Percentiles rank a stretch among this genome's conserved stretches.
Conservation (phyloP, 2,888 invertebrate genomes). For the Volucella bombylans region DNA sequence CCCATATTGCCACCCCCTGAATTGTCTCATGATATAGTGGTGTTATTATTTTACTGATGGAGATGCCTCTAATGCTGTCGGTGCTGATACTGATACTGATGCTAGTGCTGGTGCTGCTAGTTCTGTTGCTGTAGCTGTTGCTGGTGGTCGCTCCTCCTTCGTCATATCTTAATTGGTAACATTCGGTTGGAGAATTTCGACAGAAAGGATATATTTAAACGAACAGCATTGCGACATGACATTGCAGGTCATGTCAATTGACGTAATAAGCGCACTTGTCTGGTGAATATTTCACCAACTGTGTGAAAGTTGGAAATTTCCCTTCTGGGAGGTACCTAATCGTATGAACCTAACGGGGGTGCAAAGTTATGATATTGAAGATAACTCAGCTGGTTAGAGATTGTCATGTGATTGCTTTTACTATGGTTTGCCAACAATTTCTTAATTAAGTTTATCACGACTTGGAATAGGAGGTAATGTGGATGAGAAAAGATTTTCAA, state of each 20-base stretch:
- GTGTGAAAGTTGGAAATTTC: conserved; percentile 5
- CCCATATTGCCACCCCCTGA: conserved; percentile 44
- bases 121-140: conserved; percentile 13
- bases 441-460: too few species aligned
- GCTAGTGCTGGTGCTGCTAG: too few species aligned
- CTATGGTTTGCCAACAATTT: too few species aligned
- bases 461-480: too few species aligned
- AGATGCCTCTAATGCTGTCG: background rate
- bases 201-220: conserved; percentile 20
- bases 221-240: background rate
- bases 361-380: conserved; percentile 53
- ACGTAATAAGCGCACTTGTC: conserved; percentile 29
- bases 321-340: background rate
- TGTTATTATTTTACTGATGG: conserved; percentile 54
- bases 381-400: conserved; percentile 26
- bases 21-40: conserved; percentile 62
- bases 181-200: conserved; percentile 52
- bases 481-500: too few species aligned
- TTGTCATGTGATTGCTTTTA: conserved; percentile 9
- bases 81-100: too few species aligned
- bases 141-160: conserved; percentile 47
- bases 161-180: conserved; percentile 70
- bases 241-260: conserved; percentile 37
- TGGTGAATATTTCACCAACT: conserved; percentile 26
- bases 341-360: background rate